Percentiles rank a stretch among this genome's conserved stretches.
phyloP scores from a whole-genome alignment of 2,888 invertebrate species.

The Apodemia mormo region DNA sequence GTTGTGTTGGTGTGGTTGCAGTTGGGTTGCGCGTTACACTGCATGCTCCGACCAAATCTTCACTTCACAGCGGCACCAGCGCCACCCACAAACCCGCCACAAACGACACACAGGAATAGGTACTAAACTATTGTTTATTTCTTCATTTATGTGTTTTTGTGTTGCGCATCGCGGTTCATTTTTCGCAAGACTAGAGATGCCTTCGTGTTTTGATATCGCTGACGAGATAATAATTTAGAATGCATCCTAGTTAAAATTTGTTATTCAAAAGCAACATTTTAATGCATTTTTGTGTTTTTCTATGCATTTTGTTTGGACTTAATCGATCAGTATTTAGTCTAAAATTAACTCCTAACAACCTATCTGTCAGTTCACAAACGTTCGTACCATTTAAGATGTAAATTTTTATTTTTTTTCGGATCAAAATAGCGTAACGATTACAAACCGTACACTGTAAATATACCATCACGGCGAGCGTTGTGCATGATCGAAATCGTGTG shows the following conservation, averaged over 20 bases:
- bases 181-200: constrained; percentile 67
- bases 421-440: constrained; percentile 16
- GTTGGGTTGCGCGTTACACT: constrained; percentile 95
- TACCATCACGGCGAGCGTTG: constrained; percentile 72
- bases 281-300: constrained; percentile 72
- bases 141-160: constrained; percentile 77
- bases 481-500: constrained; percentile 81
- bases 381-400: background rate
- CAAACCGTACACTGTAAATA: constrained; percentile 66
- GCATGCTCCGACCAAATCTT: constrained; percentile 89
- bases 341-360: constrained; percentile 69
- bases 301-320: constrained; percentile 70
- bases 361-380: constrained; percentile 44
- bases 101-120: constrained; percentile 81
- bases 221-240: constrained; percentile 60
- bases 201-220: constrained; percentile 65
- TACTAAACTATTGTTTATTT: constrained; percentile 77
- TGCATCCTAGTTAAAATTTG: constrained; percentile 61
- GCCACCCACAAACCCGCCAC: constrained; percentile 80
- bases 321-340: constrained; percentile 57
- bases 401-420: background rate
- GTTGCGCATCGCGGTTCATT: constrained; percentile 76
- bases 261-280: constrained; percentile 75
- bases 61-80: constrained; percentile 81
- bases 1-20: constrained; percentile 87